Percentiles rank a stretch among this genome's conserved stretches.
Conservation (phyloP, 1,140 invertebrate genomes). For the Heliconius melpomene region DNA sequence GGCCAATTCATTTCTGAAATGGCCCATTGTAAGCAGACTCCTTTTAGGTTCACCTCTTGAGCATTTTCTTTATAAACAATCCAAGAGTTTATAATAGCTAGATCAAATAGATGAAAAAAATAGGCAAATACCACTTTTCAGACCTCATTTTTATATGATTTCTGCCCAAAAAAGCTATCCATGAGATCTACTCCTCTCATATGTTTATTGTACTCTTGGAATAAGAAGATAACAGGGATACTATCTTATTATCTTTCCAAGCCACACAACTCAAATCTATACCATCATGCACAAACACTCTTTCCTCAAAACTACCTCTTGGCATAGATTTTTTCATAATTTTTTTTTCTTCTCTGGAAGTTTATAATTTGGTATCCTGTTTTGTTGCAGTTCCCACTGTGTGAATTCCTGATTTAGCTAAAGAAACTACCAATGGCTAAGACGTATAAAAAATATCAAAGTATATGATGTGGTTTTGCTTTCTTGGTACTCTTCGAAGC, state of each 20-base stretch:
- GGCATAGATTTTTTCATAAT: constrained; percentile 58
- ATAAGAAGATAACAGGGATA: constrained; percentile 45
- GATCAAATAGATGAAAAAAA: constrained; percentile 56
- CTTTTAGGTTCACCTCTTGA: constrained; percentile 49
- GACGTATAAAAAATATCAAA: constrained; percentile 60
- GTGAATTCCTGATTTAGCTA: constrained; percentile 53
- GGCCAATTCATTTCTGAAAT: constrained; percentile 61
- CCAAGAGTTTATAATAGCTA: constrained; percentile 55
- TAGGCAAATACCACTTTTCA: constrained; percentile 57
- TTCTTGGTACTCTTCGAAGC: constrained; percentile 46
- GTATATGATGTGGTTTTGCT: constrained; percentile 51
- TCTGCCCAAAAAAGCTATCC: constrained; percentile 70
- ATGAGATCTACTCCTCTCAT: constrained; percentile 67
- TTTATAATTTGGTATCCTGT: constrained; percentile 54
- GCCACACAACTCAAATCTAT: constrained; percentile 49
- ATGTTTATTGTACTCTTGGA: constrained; percentile 56
- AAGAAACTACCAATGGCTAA: constrained; percentile 45
- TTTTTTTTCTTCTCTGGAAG: constrained; percentile 48
- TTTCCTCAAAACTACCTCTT: constrained; percentile 55
- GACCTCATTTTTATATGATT: constrained; percentile 59
- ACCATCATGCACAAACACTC: constrained; percentile 48
- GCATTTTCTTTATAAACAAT: constrained; percentile 58
- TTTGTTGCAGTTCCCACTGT: constrained; percentile 50
- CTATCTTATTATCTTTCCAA: constrained; percentile 52
- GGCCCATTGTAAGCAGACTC: constrained; percentile 51